Base-by-base conservation (phyloP, 2,888 invertebrate genomes). In the Agrilus cyanescens region DNA sequence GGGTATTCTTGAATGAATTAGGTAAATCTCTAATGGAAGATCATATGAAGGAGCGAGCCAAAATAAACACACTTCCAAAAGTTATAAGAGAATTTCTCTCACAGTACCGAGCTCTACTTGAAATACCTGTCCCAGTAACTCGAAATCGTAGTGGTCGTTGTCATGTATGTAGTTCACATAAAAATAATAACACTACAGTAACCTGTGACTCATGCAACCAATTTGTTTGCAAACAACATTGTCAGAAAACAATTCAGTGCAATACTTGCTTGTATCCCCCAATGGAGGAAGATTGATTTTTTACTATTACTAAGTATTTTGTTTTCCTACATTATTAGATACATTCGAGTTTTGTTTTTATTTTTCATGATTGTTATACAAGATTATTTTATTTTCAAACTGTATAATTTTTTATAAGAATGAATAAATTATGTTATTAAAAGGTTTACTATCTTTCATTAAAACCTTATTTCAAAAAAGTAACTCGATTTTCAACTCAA, bases 1-100 rank as follows among this genome's bases (percentile, higher is more conserved):
- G 45, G 35, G 30, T 41, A 35, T 52, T 52, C 40, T 38, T 46
- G 8, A 44, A 47, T 37, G 46, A 46, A 41, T 34, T 51, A 12
- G 43, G 47, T 25, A 35, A 46, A 15, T 41, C 41, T 25, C 37
- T 51, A 8, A 49, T 51, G 46, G 43, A 48, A 41, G 42, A 42
- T 34, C 45, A 43, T 35, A 39, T 50, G 18, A 36, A 15, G 35
- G 38, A 35, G n/a, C 42, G 49, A 41, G 20, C 49, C 38, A 32
- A 35, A 25, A 37, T 50, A 20, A 44, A 37, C n/a, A 41, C 13
- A 10, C 40, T 51, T 29, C 45, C 45, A 5, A 41, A 18, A 12
- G 48, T 50, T 39, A 45, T 48, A n/a, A 7, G 12, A 34, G 18
- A 25, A 30, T 43, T 43, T 34, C 35, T 43, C 14, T 29, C 42